Evolutionary conservation across 1,140 invertebrate species (phyloP), one percentile per base, ranked within the genome.

Genomic region (Scaptomyza hsui): DNA sequence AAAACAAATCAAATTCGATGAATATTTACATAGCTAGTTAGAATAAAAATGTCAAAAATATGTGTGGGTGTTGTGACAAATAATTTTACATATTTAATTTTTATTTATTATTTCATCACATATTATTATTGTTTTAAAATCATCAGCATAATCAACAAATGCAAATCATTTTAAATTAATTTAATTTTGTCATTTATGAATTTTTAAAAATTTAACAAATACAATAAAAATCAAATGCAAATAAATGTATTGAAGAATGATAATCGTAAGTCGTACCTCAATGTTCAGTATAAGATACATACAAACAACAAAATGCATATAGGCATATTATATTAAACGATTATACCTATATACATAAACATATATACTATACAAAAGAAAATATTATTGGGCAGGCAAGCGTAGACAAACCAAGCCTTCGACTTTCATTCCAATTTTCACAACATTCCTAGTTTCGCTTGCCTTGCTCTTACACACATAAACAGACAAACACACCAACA

Each of bases 181-280:
- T 32, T 12, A 1, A 32, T 37, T 3, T n/a, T 9, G 12, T n/a
- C 12, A n/a, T 37, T 37, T 37, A n/a, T 37, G 3, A 37, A 37
- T 37, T 37, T 24, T 37, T 37, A 45, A 49, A 18, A 82, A 75
- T 68, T 65, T 62, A 70, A 52, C 21, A 70, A 72, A 78, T 51
- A 82, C 59, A 78, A 77, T 61, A 79, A 85, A 85, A 79, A 26
- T 5, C 35, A 39, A 75, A 78, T 72, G 55, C 76, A 68, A 85
- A 57, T 39, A 64, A 76, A 75, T 78, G 64, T 69, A 85, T 85
- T 67, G 63, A 69, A 81, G 74, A 86, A 81, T 88, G 82, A 88
- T 88, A 88, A 88, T 88, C 82, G 82, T 88, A 88, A 88, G 82
- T 88, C 72, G 82, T 88, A 88, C 82, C 82, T 88, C 82, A 88